Percentiles rank a stretch among this genome's conserved stretches.
Evolutionary conservation across 2,888 invertebrate genomes (phyloP).

Genomic region (Peribatodes rhomboidaria): DNA sequence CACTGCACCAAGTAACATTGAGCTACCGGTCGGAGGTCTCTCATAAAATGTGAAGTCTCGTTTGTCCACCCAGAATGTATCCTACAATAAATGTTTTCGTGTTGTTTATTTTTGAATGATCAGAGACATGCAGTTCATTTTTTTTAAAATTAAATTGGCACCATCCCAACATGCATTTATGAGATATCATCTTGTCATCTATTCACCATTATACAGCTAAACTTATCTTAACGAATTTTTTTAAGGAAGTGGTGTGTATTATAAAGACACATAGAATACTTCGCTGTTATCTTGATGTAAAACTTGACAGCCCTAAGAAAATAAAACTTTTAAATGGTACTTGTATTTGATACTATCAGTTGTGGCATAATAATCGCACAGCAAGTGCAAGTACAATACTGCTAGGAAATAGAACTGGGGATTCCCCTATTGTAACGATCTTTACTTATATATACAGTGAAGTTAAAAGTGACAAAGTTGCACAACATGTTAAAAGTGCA

Average conservation of each 20-base stretch:
- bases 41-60: constrained; percentile 86
- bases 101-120: too few species aligned
- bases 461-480: neutral
- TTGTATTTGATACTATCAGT: neutral
- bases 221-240: too few species aligned
- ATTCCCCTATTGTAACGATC: constrained; percentile 25
- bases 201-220: too few species aligned
- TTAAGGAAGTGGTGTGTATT: too few species aligned
- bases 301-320: neutral
- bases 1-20: constrained; percentile 82
- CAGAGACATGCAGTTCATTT: too few species aligned
- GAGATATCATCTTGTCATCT: too few species aligned
- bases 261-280: too few species aligned
- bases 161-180: too few species aligned
- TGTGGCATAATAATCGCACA: neutral
- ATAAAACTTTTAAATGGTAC: neutral
- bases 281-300: neutral
- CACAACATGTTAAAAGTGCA: constrained; percentile 14
- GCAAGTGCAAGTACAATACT: neutral
- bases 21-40: constrained; percentile 82
- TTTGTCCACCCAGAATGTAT: constrained; percentile 86
- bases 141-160: too few species aligned
- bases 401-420: constrained; percentile 19
- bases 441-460: constrained; percentile 32
- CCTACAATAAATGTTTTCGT: constrained; percentile 65